Evolutionary conservation across 2,113 vertebrate genomes (phyloP), one percentile per base, ranked within the genome.

Genomic region (Panthera tigris): DNA sequence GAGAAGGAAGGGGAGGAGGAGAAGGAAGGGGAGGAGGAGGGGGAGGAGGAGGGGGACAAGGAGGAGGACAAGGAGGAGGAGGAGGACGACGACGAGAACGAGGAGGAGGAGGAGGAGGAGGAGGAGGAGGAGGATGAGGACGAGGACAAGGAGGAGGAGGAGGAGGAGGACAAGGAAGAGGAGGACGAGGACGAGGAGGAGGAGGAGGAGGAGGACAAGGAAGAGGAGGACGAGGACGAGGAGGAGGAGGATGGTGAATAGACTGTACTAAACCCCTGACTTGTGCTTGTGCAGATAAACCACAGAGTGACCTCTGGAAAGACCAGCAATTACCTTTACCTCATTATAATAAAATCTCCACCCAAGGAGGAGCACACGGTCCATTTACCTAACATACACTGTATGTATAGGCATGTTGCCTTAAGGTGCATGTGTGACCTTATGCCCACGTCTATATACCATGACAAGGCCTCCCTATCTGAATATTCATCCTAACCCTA

Each of bases 131-230:
- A 45, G 41, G 41, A 45, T 0, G 41, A 45, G 7, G 41, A 45
- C 0, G 41, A 45, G 1, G 7, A 45, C 6, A 7, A 45, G 0
- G 7, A 45, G 7, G 6, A 45, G 1, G 41, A 45, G 0, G 6
- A 7, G 41, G 41, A 45, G 6, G 41, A 5, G 41, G 41, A 45
- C 1, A 7, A 7, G 41, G 41, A 45, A 0, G 41, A 45, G 41
- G 41, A 45, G 41, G 41, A 45, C 1, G 6, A 45, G 41, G 41
- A 45, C 1, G 41, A 45, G 41, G 41, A 45, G 6, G 41, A 45
- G 1, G 41, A 45, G 6, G 41, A 7, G 0, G 6, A 45, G 41
- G 41, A 45, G 41, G 41, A 45, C 1, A 6, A 45, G 41, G 41
- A 45, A 0, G 1, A 45, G 41, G 41, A 45, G 1, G 6, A 45